Base-by-base conservation (phyloP, 2,888 invertebrate genomes). In the Nebria brevicollis region DNA sequence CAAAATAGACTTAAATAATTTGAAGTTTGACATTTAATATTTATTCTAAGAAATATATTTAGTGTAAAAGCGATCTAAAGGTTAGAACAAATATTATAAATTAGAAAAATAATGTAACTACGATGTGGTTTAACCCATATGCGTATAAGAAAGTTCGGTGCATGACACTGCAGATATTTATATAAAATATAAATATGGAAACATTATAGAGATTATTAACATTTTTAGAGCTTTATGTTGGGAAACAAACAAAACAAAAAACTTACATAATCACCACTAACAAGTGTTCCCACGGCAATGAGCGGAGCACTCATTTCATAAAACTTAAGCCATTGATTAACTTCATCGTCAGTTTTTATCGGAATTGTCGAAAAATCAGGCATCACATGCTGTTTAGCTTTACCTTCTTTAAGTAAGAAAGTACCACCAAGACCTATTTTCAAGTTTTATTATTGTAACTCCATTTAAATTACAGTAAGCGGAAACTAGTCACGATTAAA, bases 341-440 rank as follows among this genome's bases (percentile, higher is more conserved):
- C 92, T 85, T 95, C 94, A 7, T 91, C 92, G 85, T 96, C 94
- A 11, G 91, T 92, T 77, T 91, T 91, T 77, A 99, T 89, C 25
- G 97, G 95, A 1, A 90, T 91, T 82, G 90, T 87, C 0, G 97
- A 95, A 90, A 98, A 99, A 88, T 97, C 97, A 65, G 96, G 95
- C 99, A 99, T 99, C 83, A 99, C 95, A 90, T 99, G 99, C 87
- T 96, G 94, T 88, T 95, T 95, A 0, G 94, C 96, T 87, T 93
- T 93, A 1, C 98, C 98, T 84, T 92, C 91, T 85, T 94, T 94
- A 77, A 99, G 89, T 77, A 97, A 86, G 89, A 99, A 98, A 68
- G 94, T 92, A 79, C 99, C 99, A 82, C 98, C 98, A 81, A 99
- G 88, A 79, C 96, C 97, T 94, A 86, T 54, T 54, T 54, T 54